Percentiles rank a stretch among this genome's conserved stretches.
phyloP scores from a whole-genome alignment of 2,888 invertebrate species.

The Epinotia bilunana region DNA sequence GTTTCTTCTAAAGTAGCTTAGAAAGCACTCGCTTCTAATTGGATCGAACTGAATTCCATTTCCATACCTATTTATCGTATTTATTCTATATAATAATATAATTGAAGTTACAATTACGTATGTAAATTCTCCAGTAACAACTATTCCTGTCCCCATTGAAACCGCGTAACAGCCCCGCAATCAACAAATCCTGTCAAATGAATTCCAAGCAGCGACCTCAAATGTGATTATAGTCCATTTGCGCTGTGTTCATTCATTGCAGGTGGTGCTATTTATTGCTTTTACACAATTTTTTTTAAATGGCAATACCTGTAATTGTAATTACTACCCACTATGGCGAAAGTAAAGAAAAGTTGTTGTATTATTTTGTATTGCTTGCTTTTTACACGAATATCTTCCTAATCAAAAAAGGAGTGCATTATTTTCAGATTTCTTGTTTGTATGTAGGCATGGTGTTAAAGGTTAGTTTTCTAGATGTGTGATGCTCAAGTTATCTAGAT shows the following conservation, averaged over 20 bases:
- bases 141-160: slow-evolving; percentile 24
- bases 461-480: too few relatives aligned
- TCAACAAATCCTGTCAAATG: slow-evolving; percentile 35
- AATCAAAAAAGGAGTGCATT: too few relatives aligned
- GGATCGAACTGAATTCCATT: not conserved
- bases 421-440: too few relatives aligned
- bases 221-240: slow-evolving; percentile 39
- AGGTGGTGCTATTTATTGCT: slow-evolving; percentile 6
- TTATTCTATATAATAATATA: not conserved
- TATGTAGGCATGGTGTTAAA: too few relatives aligned
- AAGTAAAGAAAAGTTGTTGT: not conserved
- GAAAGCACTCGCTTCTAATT: not conserved
- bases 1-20: not conserved
- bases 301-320: not conserved
- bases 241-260: slow-evolving; percentile 7
- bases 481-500: too few relatives aligned
- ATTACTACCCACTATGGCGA: not conserved
- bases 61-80: not conserved
- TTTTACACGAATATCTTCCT: not conserved
- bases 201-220: slow-evolving; percentile 36
- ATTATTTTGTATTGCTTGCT: not conserved
- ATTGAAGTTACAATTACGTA: not conserved
- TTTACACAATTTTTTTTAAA: not conserved
- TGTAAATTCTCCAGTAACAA: not conserved
- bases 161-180: slow-evolving; percentile 29